Base-by-base conservation (phyloP, 2,113 vertebrate genomes). In the Tor tambroides region DNA sequence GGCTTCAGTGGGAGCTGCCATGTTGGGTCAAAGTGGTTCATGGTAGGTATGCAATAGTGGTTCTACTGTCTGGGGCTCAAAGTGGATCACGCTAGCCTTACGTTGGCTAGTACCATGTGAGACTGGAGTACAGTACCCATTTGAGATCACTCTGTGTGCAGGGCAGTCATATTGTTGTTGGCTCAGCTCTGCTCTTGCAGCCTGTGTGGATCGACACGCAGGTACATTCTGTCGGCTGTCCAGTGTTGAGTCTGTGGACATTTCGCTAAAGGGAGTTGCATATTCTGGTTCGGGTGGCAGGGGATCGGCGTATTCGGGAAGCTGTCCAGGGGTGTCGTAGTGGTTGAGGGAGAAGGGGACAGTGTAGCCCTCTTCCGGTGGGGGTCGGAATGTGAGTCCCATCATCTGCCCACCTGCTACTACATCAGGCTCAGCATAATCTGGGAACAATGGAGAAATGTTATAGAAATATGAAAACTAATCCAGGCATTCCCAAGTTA, bases 261-360 rank as follows among this genome's bases (percentile, higher is more conserved):
- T 94, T 21, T 97, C 96, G 0, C 86, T 41, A 89, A 97, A 96
- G 0, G 96, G 97, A 0, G 94, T 97, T 74, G 97, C 97, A 0
- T 97, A 97, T 85, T 97, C 96, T 0, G 96, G 96, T 90, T 97
- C 96, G 0, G 94, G 94, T 0, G 94, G 95, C 85, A 97, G 93
- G 0, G 96, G 97, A 88, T 96, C 95, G 0, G 96, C 95, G 0
- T 97, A 97, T 82, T 96, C 95, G 0, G 96, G 95, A 26, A 94
- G 80, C 67, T 90, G 91, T 2, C 94, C 94, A 0, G 96, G 96
- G 1, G 94, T 90, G 19, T 95, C 94, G 0, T 97, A 97, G 89
- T 95, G 96, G 89, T 87, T 93, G 89, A 93, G 56, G 28, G 94
- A 89, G 84, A 96, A 95, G 0, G 96, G 96, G 81, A 95, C 84